Percentiles rank a stretch among this genome's conserved stretches.
These are phyloP conservation scores for Phrynocephalus versicolor DNA, from an alignment of 2,113 vertebrate species.

Conservation along the genomic window DNA sequence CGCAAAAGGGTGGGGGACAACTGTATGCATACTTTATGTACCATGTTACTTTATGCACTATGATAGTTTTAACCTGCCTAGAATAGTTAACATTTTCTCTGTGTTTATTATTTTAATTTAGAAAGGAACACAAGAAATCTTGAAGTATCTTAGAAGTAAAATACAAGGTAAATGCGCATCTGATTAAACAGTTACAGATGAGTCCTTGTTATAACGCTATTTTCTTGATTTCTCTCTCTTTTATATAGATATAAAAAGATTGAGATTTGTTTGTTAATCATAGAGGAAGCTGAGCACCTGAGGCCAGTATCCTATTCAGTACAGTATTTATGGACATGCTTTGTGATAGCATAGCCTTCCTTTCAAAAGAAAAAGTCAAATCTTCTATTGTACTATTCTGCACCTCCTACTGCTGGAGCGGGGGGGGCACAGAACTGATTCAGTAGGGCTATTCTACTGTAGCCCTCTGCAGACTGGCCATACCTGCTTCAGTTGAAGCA, in stretches of 20 bases:
- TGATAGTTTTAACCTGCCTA: fast-evolving
- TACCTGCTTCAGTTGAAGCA: neutral
- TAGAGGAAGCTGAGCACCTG: neutral
- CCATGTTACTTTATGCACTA: neutral
- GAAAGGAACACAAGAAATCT: slow-evolving; percentile 94
- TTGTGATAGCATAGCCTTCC: neutral
- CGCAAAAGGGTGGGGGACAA: too few relatives aligned
- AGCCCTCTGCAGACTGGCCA: neutral
- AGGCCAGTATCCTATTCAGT: too few relatives aligned
- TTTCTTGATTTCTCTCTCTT: too few relatives aligned
- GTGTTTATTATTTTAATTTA: slow-evolving; percentile 57
- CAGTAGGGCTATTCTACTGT: too few relatives aligned
- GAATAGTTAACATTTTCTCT: slow-evolving; percentile 11
- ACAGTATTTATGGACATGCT: too few relatives aligned
- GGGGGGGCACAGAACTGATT: too few relatives aligned
- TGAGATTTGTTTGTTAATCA: too few relatives aligned
- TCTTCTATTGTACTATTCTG: neutral
- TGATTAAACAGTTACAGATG: neutral
- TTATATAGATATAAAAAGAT: too few relatives aligned
- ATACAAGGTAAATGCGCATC: slow-evolving; percentile 82
- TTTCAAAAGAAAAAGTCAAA: neutral
- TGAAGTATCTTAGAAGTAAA: slow-evolving; percentile 90
- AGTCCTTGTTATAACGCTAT: neutral
- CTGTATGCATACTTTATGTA: neutral
- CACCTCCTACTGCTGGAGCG: too few relatives aligned